Evolutionary conservation across 2,888 invertebrate species (phyloP), one percentile per base, ranked within the genome.

Genomic region (Myopa testacea): DNA sequence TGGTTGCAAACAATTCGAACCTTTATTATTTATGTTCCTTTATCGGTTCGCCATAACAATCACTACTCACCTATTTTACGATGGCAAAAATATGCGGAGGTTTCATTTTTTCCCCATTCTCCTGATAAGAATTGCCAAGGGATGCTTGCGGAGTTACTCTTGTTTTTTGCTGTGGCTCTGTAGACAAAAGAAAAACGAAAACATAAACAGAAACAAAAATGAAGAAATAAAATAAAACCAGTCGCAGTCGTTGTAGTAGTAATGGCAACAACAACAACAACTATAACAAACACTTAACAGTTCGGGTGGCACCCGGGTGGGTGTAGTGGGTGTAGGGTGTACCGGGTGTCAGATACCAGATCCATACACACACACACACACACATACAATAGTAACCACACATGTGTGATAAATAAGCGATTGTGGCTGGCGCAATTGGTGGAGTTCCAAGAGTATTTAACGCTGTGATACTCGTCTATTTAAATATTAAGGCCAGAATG

Each of bases 1-100:
- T 52, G 52, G 55, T 70, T 14, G 26, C 55, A 52, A 70, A 19
- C 26, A 65, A 14, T 50, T 73, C 58, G 60, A 73, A 62, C 73
- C 84, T 84, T 87, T 87, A 86, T 87, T 86, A 86, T 86, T 86
- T 87, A 87, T 87, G 87, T 84, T 84, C 84, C 85, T 85, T 86
- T 86, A 83, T 85, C 84, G 85, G 86, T 83, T 85, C 83, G 84
- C 85, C 85, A 85, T 85, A 86, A 77, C 79, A 80, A 80, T 76
- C 78, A 70, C 78, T 78, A 78, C 83, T 84, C 83, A 85, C 85
- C 86, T 85, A 85, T 86, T 86, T 86, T 84, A 84, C 83, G 86
- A 84, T 84, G 83, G 85, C 83, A 82, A 82, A 82, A 83, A 84
- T 84, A 85, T 86, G 83, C 70, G 70, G 40, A 63, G 63, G 16